These are phyloP conservation scores for Melanotaenia duboulayi DNA, from an alignment of 2,113 vertebrate genomes.

Conservation along the genomic window DNA sequence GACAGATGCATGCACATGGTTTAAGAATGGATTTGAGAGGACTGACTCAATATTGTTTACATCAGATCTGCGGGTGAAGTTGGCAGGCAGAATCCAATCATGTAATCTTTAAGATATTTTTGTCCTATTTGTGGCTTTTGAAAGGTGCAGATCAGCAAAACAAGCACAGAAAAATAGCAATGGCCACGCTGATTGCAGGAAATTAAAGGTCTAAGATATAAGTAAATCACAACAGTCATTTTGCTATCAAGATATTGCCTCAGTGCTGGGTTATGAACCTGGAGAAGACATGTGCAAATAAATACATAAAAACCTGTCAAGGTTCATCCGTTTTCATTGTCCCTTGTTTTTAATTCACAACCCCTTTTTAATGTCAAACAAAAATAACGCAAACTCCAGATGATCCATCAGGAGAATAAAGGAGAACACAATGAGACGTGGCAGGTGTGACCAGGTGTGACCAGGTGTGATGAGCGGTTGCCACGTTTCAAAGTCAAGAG, in stretches of 20 bases:
- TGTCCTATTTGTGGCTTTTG: constrained; percentile 29
- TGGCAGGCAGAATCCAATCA: constrained; percentile 17
- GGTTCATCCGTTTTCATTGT: constrained; percentile 25
- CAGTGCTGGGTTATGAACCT: constrained; percentile 22
- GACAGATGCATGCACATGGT: constrained; percentile 21
- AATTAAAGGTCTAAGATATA: constrained; percentile 24
- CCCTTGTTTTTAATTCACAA: constrained; percentile 5
- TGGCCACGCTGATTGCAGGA: constrained; percentile 19
- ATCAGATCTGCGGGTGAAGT: constrained; percentile 41
- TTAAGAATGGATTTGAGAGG: constrained; percentile 34
- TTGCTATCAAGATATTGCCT: constrained; percentile 26
- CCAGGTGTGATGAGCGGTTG: constrained; percentile 30
- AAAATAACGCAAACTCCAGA: constrained; percentile 1
- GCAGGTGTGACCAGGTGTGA: constrained; percentile 26
- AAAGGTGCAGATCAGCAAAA: constrained; percentile 1
- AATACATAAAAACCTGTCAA: neutral
- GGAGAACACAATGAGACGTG: constrained; percentile 30
- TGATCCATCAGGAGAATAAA: constrained; percentile 43
- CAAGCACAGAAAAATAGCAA: constrained; percentile 6
- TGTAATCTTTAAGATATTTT: neutral
- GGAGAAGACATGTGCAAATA: neutral
- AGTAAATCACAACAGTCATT: constrained; percentile 19
- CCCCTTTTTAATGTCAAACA: constrained; percentile 21
- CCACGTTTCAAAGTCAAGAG: constrained; percentile 48
- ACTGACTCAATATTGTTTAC: constrained; percentile 35